Evolutionary conservation across 2,888 invertebrate species (phyloP), one percentile per base, ranked within the genome.

Genomic region (Aphidius colemani): DNA sequence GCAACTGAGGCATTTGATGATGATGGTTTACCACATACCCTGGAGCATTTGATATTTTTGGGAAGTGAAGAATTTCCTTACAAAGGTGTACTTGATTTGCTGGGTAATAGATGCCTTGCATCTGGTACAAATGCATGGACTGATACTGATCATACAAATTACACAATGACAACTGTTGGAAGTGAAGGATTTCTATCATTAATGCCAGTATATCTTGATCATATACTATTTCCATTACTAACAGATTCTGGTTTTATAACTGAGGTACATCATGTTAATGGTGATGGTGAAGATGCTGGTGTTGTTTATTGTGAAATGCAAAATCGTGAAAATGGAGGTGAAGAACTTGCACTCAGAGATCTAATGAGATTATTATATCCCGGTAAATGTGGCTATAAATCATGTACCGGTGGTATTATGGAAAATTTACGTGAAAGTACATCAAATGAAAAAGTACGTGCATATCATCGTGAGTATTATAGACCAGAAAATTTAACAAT

Each of bases 251-350:
- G 89, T 3, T 96, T 89, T 78, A 84, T 89, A 41, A 96, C 96
- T 0, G 96, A 96, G 84, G 95, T 97, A 0, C 95, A 96, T 82
- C 96, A 96, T 79, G 86, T 96, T 67, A 94, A 92, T 73, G 92
- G 90, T 0, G 89, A 92, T 66, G 96, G 96, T 0, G 90, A 93
- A 70, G 91, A 97, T 85, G 94, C 92, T 9, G 97, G 97, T 13
- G 94, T 96, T 10, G 95, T 96, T n/a, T 96, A 96, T 80, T 94
- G 94, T 81, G 96, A 97, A 85, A 95, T 96, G 93, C 95, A 95
- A 82, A 93, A 91, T 0, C 80, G 88, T 43, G 95, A 95, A 80
- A 94, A 93, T 80, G 87, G 86, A n/a, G 91, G 91, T 6, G 92
- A 92, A 76, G 88, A 88, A 64, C 84, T 90, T 66, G 87, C 90